A percentile compares a stretch with the other conserved stretches of the same genome.
Evolutionary conservation across 2,113 vertebrate species (phyloP).

Genomic region (Rissa tridactyla): DNA sequence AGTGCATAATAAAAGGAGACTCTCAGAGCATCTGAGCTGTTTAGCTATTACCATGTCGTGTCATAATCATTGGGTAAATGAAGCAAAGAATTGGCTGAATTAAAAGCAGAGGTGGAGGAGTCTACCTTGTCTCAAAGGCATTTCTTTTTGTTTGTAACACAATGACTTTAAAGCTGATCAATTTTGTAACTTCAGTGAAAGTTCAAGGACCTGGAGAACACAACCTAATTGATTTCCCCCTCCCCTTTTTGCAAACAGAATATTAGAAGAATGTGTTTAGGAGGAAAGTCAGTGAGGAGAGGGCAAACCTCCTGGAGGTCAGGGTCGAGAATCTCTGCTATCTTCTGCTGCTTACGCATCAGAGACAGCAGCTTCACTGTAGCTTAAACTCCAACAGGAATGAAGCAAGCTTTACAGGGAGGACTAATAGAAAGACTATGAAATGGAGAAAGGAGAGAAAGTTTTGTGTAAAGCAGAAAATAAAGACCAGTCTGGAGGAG

Average conservation of each 20-base stretch:
- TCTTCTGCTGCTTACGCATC: background rate
- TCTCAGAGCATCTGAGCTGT: background rate
- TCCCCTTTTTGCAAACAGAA: background rate
- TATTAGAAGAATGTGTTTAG: background rate
- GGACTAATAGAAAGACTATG: accelerated
- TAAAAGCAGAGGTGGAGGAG: background rate
- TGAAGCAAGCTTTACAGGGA: background rate
- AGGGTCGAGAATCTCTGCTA: background rate
- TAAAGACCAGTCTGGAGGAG: background rate
- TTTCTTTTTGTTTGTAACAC: background rate
- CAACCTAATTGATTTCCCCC: background rate
- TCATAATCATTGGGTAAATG: background rate
- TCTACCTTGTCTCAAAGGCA: background rate
- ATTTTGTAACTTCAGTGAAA: background rate
- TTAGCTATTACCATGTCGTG: background rate
- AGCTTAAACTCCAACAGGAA: background rate
- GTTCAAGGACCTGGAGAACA: background rate
- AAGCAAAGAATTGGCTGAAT: background rate
- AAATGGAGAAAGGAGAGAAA: background rate
- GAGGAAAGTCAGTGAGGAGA: background rate
- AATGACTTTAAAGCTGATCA: background rate
- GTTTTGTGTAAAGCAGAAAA: background rate
- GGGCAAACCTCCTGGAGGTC: background rate
- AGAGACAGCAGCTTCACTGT: background rate
- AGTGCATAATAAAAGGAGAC: background rate